phyloP scores from a whole-genome alignment of 2,113 vertebrate species.

The Patagioenas fasciata region DNA sequence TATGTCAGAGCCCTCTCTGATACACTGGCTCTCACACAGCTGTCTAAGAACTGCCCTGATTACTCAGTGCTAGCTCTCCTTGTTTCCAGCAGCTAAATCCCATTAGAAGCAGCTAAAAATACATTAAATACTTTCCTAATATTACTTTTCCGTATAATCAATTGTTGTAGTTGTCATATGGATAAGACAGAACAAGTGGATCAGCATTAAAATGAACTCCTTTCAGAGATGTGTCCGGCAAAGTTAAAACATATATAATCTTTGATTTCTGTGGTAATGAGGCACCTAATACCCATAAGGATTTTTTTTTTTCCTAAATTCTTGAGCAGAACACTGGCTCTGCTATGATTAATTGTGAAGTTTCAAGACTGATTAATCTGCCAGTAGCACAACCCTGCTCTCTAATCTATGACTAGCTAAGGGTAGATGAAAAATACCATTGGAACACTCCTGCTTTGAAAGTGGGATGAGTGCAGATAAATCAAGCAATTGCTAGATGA shows the following conservation, averaged over 20 bases:
- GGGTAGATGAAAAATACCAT: not conserved
- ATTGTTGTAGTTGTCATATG: constrained; percentile 1
- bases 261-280: constrained; percentile 25
- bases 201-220: constrained; percentile 10
- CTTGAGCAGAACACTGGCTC: not conserved
- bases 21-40: not conserved
- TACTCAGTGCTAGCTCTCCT: not conserved
- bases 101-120: constrained; percentile 57
- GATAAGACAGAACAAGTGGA: not conserved
- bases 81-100: constrained; percentile 56
- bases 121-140: constrained; percentile 1
- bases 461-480: not conserved
- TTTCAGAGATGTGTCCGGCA: not conserved
- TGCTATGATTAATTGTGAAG: constrained; percentile 10
- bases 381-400: not conserved
- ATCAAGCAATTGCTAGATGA: not conserved
- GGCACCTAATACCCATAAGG: not conserved
- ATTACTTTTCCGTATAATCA: not conserved
- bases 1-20: not conserved
- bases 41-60: constrained; percentile 34
- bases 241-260: not conserved
- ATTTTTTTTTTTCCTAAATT: not conserved
- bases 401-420: not conserved
- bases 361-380: constrained; percentile 23
- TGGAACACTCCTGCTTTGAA: not conserved